Conservation (phyloP, 2,797 vertebrate genomes). For the Adelosebastes latens region DNA sequence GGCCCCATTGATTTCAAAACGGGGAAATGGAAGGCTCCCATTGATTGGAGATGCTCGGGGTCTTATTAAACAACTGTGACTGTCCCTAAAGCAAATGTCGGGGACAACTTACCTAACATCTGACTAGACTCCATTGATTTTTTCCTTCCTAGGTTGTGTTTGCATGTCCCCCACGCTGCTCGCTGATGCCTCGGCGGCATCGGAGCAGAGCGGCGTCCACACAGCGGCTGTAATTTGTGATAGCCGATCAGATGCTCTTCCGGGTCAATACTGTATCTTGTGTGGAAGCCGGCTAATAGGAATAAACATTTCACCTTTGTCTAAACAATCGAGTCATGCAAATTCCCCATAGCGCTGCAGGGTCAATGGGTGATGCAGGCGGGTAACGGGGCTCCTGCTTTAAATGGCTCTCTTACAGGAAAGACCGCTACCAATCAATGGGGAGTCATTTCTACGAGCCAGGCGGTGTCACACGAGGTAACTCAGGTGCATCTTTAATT, state of each 20-base stretch:
- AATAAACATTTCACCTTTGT: constrained; percentile 86
- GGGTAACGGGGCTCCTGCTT: constrained; percentile 48
- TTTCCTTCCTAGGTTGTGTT: constrained; percentile 64
- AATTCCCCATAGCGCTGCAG: constrained; percentile 68
- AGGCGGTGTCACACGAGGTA: constrained; percentile 37
- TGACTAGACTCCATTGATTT: constrained; percentile 84
- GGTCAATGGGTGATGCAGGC: constrained; percentile 70
- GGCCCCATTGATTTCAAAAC: constrained; percentile 79
- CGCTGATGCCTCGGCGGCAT: constrained; percentile 45
- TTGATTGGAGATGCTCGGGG: constrained; percentile 82
- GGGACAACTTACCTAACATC: constrained; percentile 82
- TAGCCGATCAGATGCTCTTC: constrained; percentile 69
- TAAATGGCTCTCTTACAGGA: constrained; percentile 64
- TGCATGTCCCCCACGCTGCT: constrained; percentile 67
- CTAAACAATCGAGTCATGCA: constrained; percentile 77
- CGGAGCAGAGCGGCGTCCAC: constrained; percentile 40
- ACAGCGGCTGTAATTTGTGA: constrained; percentile 77
- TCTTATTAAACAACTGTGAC: constrained; percentile 86
- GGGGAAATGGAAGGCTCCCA: constrained; percentile 75
- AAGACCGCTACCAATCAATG: constrained; percentile 63
- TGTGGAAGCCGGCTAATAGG: constrained; percentile 78
- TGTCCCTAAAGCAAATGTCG: constrained; percentile 79
- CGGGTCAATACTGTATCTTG: constrained; percentile 78
- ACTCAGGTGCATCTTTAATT: constrained; percentile 76
- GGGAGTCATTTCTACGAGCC: constrained; percentile 47